These are phyloP conservation scores for Drosophila aff. DNA, from an alignment of 1,140 invertebrate species.

Conservation along the genomic window DNA sequence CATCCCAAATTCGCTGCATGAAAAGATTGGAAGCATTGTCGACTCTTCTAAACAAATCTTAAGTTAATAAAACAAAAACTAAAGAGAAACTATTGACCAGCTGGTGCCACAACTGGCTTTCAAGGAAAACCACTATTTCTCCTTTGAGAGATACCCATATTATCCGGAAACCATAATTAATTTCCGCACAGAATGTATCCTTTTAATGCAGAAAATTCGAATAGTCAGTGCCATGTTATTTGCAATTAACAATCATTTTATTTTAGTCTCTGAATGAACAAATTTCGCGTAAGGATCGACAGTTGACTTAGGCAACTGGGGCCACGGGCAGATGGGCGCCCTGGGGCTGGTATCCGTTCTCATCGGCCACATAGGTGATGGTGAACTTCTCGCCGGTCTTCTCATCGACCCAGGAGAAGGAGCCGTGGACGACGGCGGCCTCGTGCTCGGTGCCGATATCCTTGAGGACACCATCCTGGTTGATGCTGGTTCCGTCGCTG, in stretches of 20 bases:
- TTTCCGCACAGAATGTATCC: background rate
- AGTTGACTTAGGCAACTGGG: conserved; percentile 45
- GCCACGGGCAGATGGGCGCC: conserved; percentile 87
- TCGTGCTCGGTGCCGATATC: conserved; percentile 53
- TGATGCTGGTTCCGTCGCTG: conserved; percentile 88
- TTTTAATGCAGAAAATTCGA: too few species aligned
- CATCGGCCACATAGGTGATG: conserved; percentile 68
- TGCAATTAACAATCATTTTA: conserved; percentile 22
- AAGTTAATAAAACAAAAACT: background rate
- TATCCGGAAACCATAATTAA: background rate
- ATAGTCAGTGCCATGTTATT: background rate
- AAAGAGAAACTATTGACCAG: background rate
- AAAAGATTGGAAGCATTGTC: background rate
- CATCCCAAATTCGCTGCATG: background rate
- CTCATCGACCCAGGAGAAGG: conserved; percentile 45
- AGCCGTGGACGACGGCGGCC: conserved; percentile 53
- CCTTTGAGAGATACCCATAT: background rate
- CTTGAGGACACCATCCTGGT: conserved; percentile 36
- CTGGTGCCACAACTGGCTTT: background rate
- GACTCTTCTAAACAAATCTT: background rate
- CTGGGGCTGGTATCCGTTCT: conserved; percentile 89
- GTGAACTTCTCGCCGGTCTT: conserved; percentile 58
- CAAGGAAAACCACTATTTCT: background rate
- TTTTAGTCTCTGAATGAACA: conserved; percentile 29
- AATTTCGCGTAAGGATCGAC: conserved; percentile 21